phyloP scores from a whole-genome alignment of 2,888 invertebrate genomes.

The Orthosia cruda region DNA sequence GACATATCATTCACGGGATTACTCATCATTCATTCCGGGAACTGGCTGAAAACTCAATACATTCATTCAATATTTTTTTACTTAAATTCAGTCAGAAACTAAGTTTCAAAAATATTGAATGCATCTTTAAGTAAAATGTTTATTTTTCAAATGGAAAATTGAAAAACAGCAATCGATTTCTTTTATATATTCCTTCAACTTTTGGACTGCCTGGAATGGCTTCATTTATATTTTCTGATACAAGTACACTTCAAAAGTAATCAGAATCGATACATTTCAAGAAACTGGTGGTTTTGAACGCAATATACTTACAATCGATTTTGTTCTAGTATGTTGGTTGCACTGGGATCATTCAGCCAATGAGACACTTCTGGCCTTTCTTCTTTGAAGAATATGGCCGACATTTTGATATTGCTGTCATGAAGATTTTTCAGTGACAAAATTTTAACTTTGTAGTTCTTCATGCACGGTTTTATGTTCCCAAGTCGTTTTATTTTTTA shows the following conservation, averaged over 20 bases:
- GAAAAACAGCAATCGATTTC: fast-evolving
- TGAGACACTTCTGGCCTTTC: constrained; percentile 84
- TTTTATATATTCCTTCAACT: background rate
- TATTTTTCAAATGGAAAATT: background rate
- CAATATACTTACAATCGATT: constrained; percentile 80
- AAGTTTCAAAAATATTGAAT: background rate
- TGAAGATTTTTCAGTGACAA: constrained; percentile 91
- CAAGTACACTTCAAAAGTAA: background rate
- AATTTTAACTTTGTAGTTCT: constrained; percentile 91
- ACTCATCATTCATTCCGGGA: constrained; percentile 65
- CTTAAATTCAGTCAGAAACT: constrained; percentile 32
- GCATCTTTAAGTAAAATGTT: background rate
- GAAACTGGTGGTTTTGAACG: constrained; percentile 49
- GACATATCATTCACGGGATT: constrained; percentile 49
- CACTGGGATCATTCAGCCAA: constrained; percentile 80
- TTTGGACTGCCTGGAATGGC: background rate
- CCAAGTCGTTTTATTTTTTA: constrained; percentile 90
- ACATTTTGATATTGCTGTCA: constrained; percentile 92
- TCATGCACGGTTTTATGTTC: constrained; percentile 93
- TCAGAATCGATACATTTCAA: background rate
- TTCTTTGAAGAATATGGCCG: constrained; percentile 90
- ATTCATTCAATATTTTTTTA: constrained; percentile 34
- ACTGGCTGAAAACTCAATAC: constrained; percentile 18
- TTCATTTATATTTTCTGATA: background rate
- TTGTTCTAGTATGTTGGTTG: constrained; percentile 82